These are phyloP conservation scores for Pomatorhinus ruficollis DNA, from an alignment of 2,113 vertebrate genomes.

Conservation along the genomic window DNA sequence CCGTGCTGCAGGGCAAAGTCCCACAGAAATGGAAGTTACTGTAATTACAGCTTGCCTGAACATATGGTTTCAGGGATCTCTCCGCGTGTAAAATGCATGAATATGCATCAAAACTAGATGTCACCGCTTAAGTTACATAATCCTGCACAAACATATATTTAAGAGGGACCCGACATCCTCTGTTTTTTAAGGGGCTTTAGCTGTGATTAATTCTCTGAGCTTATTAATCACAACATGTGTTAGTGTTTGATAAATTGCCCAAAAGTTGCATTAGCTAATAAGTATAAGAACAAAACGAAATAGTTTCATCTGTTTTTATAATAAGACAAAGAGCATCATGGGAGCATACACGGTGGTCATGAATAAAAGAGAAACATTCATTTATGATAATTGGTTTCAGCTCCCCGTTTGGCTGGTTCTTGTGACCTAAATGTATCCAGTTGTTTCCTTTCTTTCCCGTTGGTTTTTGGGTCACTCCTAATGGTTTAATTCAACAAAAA, in stretches of 20 bases:
- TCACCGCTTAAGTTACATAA: conserved; percentile 66
- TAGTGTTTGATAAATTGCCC: conserved; percentile 83
- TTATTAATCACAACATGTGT: conserved; percentile 80
- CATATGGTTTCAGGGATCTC: conserved; percentile 53
- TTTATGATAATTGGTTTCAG: conserved; percentile 91
- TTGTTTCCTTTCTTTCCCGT: conserved; percentile 86
- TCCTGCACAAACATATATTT: conserved; percentile 65
- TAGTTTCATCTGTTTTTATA: conserved; percentile 88
- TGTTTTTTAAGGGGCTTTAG: conserved; percentile 60
- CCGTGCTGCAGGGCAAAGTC: neutral
- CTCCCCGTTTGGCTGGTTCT: conserved; percentile 86
- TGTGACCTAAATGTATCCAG: conserved; percentile 90
- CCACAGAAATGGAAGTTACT: conserved; percentile 32
- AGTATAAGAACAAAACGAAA: conserved; percentile 81
- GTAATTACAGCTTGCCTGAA: conserved; percentile 48
- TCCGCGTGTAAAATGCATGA: conserved; percentile 39
- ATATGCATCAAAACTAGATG: conserved; percentile 66
- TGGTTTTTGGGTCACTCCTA: conserved; percentile 88
- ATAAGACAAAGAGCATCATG: conserved; percentile 86
- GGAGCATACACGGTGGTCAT: conserved; percentile 86
- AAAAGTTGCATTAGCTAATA: conserved; percentile 86
- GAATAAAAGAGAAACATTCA: conserved; percentile 89
- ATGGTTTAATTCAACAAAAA: conserved; percentile 98
- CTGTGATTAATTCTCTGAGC: conserved; percentile 72
- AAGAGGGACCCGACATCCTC: conserved; percentile 35